Conservation (phyloP, 2,888 invertebrate genomes). For the Tuberolachnus salignus region DNA sequence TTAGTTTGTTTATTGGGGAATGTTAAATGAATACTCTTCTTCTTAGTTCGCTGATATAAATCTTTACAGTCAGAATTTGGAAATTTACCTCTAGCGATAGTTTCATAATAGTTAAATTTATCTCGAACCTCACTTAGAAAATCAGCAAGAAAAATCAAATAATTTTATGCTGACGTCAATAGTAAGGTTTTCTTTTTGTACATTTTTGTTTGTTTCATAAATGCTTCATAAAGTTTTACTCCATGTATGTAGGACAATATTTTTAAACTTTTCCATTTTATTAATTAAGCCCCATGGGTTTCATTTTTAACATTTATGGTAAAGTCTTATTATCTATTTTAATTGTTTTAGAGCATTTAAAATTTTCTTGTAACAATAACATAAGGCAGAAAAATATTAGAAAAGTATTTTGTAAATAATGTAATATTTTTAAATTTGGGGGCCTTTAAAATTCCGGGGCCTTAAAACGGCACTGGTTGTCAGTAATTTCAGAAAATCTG, state of each 20-base stretch:
- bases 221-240: slow-evolving; percentile 11
- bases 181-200: slow-evolving; percentile 9
- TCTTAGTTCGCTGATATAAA: background rate
- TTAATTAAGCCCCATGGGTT: too few species aligned
- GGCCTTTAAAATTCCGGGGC: too few species aligned
- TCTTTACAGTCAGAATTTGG: background rate
- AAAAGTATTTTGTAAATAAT: too few species aligned
- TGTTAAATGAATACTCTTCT: background rate
- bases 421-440: too few species aligned
- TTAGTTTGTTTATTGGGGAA: background rate
- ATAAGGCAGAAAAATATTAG: too few species aligned
- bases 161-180: slow-evolving; percentile 17
- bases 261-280: too few species aligned
- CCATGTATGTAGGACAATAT: background rate
- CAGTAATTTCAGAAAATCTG: too few species aligned
- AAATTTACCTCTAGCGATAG: background rate
- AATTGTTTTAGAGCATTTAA: too few species aligned
- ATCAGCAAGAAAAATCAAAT: slow-evolving; percentile 23
- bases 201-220: slow-evolving; percentile 13
- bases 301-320: too few species aligned
- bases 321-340: too few species aligned
- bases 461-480: too few species aligned
- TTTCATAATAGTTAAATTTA: background rate
- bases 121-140: slow-evolving; percentile 9
- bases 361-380: too few species aligned